Evolutionary conservation across 1,140 invertebrate genomes (phyloP).

Genomic region (Teleogryllus occipitalis): DNA sequence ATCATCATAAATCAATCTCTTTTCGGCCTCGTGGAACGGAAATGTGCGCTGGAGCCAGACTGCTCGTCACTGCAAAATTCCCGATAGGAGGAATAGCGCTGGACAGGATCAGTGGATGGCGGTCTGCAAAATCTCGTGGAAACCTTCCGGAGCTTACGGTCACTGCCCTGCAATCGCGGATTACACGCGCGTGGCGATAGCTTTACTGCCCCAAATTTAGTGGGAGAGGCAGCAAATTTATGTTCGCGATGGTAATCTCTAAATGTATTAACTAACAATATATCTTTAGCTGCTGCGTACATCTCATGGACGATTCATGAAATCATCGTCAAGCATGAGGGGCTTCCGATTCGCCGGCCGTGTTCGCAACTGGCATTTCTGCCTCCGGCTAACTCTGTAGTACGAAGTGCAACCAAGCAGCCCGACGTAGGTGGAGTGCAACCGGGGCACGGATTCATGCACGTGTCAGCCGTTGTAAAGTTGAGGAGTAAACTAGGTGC

Average conservation of each 20-base stretch:
- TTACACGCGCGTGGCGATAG: background rate
- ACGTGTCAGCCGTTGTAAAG: too few relatives aligned
- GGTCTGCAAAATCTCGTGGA: background rate
- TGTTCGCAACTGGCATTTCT: background rate
- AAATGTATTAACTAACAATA: background rate
- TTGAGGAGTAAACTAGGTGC: too few relatives aligned
- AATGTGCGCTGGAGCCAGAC: too few relatives aligned
- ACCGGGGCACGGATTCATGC: too few relatives aligned
- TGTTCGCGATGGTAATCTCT: background rate
- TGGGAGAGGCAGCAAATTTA: background rate
- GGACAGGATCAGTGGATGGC: background rate
- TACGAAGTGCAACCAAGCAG: too few relatives aligned
- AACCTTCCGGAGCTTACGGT: background rate
- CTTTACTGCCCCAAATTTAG: background rate
- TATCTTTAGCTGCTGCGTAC: background rate
- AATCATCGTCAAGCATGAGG: background rate
- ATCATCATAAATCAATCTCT: too few relatives aligned
- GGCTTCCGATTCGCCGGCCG: background rate
- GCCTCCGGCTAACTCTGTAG: too few relatives aligned
- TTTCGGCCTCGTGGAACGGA: too few relatives aligned
- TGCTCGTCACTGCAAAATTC: background rate
- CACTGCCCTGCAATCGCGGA: background rate
- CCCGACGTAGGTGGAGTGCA: too few relatives aligned
- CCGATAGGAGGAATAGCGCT: background rate
- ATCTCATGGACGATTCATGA: background rate